phyloP scores from a whole-genome alignment of 1,140 invertebrate genomes.

The Copidosoma floridanum region DNA sequence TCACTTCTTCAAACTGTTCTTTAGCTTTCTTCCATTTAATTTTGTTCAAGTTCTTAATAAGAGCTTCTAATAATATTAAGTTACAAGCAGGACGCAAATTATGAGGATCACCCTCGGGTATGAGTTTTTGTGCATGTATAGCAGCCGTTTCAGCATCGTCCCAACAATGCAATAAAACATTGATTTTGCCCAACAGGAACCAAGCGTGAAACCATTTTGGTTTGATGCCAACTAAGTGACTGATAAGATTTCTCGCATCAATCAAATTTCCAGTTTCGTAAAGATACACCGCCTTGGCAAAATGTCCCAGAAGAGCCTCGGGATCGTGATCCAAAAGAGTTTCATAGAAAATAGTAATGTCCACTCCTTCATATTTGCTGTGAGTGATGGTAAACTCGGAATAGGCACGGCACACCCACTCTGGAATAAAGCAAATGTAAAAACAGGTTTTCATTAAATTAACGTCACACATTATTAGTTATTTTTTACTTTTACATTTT shows the following conservation, averaged over 20 bases:
- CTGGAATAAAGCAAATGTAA: slow-evolving; percentile 33
- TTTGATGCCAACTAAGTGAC: slow-evolving; percentile 41
- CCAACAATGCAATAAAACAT: slow-evolving; percentile 61
- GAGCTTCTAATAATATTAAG: slow-evolving; percentile 43
- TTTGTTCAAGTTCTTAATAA: slow-evolving; percentile 50
- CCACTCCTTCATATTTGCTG: slow-evolving; percentile 41
- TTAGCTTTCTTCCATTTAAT: slow-evolving; percentile 58
- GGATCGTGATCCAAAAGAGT: slow-evolving; percentile 54
- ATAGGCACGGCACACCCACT: slow-evolving; percentile 65
- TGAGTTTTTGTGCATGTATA: slow-evolving; percentile 46
- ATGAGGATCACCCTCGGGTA: slow-evolving; percentile 33
- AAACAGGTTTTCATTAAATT: background rate
- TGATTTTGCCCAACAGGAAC: slow-evolving; percentile 56
- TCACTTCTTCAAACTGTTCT: slow-evolving; percentile 46
- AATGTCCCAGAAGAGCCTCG: slow-evolving; percentile 60
- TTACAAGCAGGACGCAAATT: slow-evolving; percentile 36
- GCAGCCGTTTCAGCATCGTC: slow-evolving; percentile 59
- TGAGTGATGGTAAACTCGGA: slow-evolving; percentile 53
- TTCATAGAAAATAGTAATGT: slow-evolving; percentile 56
- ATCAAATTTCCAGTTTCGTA: slow-evolving; percentile 57
- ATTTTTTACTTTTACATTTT: too few species aligned
- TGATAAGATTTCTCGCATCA: slow-evolving; percentile 58
- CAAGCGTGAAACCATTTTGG: slow-evolving; percentile 50
- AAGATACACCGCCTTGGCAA: slow-evolving; percentile 62
- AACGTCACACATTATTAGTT: too few species aligned